Evolutionary conservation across 2,797 vertebrate genomes (phyloP).

Genomic region (Aphelocoma californica): DNA sequence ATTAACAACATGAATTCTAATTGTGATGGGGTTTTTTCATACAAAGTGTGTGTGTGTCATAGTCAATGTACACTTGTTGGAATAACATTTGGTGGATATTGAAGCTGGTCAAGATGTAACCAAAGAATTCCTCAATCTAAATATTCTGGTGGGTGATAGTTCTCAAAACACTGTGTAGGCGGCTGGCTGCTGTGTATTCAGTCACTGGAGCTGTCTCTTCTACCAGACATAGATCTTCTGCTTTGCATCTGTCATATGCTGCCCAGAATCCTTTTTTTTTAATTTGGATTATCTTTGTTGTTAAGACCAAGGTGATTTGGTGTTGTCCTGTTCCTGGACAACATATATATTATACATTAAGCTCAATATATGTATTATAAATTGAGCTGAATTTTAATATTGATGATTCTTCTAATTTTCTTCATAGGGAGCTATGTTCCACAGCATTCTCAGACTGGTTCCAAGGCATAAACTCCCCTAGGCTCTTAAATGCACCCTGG

Average conservation of each 20-base stretch:
- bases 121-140: not conserved
- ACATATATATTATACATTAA: not conserved
- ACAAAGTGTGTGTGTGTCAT: not conserved
- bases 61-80: not conserved
- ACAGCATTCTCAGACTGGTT: not conserved
- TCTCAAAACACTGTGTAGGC: not conserved
- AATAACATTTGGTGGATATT: not conserved
- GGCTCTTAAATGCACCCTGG: not conserved
- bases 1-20: not conserved
- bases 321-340: not conserved
- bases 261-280: not conserved
- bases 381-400: not conserved
- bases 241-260: not conserved
- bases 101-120: not conserved
- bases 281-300: not conserved
- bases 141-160: not conserved
- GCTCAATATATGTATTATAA: not conserved
- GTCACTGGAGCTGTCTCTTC: not conserved
- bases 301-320: not conserved
- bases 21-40: not conserved
- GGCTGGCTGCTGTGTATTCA: not conserved
- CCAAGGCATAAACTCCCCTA: not conserved
- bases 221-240: not conserved
- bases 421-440: not conserved
- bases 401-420: not conserved